Evolutionary conservation across 2,113 vertebrate species (phyloP).

Genomic region (Cisticola juncidis): DNA sequence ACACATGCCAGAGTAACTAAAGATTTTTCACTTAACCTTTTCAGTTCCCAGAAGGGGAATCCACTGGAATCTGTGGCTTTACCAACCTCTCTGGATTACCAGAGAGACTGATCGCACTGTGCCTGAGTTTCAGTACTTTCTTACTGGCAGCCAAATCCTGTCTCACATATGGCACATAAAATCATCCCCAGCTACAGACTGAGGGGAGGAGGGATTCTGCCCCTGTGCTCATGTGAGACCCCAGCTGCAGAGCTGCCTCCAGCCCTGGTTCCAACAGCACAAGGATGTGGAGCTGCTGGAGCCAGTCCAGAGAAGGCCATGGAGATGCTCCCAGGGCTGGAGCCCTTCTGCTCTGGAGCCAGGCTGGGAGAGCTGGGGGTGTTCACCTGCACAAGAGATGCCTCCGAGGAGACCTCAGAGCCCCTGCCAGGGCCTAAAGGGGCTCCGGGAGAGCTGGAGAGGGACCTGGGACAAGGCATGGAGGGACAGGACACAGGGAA

Average conservation of each 20-base stretch:
- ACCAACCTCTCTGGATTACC: too few relatives aligned
- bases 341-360: not conserved
- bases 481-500: not conserved
- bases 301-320: not conserved
- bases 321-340: not conserved
- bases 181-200: not conserved
- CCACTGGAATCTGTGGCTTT: not conserved
- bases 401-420: not conserved
- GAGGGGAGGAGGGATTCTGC: not conserved
- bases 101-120: rapidly evolving
- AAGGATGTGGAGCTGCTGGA: not conserved
- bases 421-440: not conserved
- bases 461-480: not conserved
- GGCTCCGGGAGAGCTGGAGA: not conserved
- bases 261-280: not conserved
- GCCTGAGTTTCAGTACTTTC: not conserved
- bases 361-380: not conserved
- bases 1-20: not conserved
- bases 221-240: not conserved
- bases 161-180: rapidly evolving
- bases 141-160: rapidly evolving
- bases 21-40: not conserved
- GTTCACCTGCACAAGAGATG: not conserved
- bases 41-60: not conserved
- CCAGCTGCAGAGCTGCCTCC: not conserved